Evolutionary conservation across 2,797 vertebrate species (phyloP).

Genomic region (Melanitta fusca): DNA sequence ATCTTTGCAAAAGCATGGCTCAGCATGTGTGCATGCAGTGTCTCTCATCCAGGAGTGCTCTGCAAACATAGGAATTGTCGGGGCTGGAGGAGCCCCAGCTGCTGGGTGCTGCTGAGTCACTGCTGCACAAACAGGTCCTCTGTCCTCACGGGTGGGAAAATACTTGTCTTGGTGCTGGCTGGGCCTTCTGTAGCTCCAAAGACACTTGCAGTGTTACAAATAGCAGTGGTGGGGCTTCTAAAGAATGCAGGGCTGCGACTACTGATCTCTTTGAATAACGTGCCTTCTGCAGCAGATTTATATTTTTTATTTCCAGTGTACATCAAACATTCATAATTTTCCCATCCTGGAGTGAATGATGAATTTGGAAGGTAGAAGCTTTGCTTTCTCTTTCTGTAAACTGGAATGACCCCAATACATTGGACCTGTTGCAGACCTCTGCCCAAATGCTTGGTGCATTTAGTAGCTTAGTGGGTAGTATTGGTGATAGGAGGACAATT

Average conservation of each 20-base stretch:
- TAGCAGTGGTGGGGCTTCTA: constrained; percentile 20
- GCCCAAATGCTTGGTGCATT: not conserved
- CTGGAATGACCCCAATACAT: not conserved
- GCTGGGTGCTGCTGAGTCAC: not conserved
- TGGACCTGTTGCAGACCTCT: not conserved
- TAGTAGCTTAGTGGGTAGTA: too few relatives aligned
- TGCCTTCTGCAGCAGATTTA: not conserved
- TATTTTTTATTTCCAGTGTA: constrained; percentile 28
- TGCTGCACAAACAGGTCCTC: constrained; percentile 43
- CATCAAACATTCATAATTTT: constrained; percentile 2
- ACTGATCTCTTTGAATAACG: constrained; percentile 52
- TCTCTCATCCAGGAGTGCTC: not conserved
- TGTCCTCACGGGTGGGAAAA: constrained; percentile 64
- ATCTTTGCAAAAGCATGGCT: not conserved
- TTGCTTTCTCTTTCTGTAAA: not conserved
- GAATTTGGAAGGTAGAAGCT: not conserved
- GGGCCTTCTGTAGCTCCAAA: constrained; percentile 41
- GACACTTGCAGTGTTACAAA: constrained; percentile 41
- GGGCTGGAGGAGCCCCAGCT: not conserved
- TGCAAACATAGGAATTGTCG: not conserved
- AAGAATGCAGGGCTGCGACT: constrained; percentile 31
- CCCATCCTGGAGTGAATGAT: not conserved
- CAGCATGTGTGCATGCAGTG: not conserved
- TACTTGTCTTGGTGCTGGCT: constrained; percentile 14
- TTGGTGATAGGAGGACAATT: too few relatives aligned